phyloP scores from a whole-genome alignment of 2,888 invertebrate species.

The Odontothrips loti region DNA sequence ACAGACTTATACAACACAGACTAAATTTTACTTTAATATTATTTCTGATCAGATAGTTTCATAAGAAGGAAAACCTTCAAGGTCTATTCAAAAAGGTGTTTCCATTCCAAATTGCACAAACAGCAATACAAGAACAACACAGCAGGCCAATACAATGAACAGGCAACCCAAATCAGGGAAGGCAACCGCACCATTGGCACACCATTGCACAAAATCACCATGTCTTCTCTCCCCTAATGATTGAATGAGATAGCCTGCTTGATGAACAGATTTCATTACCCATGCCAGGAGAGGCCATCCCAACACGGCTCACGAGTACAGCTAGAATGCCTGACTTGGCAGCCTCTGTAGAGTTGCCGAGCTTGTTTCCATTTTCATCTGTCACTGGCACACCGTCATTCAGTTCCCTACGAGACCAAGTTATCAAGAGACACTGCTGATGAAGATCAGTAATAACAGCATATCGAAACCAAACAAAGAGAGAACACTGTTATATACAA shows the following conservation, averaged over 20 bases:
- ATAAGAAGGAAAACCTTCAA: not conserved
- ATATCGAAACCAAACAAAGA: not conserved
- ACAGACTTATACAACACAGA: too few relatives aligned
- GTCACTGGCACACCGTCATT: constrained; percentile 76
- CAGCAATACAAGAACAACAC: not conserved
- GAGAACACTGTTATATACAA: not conserved
- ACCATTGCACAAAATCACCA: constrained; percentile 1
- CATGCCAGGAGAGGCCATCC: constrained; percentile 95
- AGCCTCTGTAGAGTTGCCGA: constrained; percentile 61
- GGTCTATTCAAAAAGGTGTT: not conserved
- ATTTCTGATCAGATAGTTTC: not conserved
- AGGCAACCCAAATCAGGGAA: not conserved
- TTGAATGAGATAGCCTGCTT: not conserved
- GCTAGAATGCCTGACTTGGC: constrained; percentile 80
- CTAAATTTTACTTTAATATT: not conserved
- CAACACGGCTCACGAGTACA: constrained; percentile 81
- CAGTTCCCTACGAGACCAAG: constrained; percentile 60
- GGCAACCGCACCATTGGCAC: constrained; percentile 18
- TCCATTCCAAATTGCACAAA: not conserved
- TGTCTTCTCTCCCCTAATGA: not conserved
- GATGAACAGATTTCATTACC: constrained; percentile 55
- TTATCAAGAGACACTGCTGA: not conserved
- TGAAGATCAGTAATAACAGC: too few relatives aligned
- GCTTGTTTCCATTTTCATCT: constrained; percentile 66
- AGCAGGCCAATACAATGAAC: not conserved